phyloP scores from a whole-genome alignment of 2,113 vertebrate genomes.

The Podiceps cristatus region DNA sequence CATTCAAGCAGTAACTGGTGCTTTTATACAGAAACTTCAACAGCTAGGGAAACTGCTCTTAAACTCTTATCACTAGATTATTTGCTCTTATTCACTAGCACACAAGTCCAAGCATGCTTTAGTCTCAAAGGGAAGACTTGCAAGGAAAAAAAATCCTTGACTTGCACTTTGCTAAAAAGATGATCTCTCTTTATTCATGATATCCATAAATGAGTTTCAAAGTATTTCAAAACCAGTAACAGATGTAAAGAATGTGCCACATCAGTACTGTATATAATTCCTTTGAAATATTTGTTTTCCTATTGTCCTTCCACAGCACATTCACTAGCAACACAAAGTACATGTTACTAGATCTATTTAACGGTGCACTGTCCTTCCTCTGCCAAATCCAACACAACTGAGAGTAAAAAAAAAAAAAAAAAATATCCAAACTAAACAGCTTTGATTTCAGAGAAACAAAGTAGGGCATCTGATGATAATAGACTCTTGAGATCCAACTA shows the following conservation, averaged over 20 bases:
- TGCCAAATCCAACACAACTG: neutral
- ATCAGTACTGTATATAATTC: neutral
- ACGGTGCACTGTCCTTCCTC: neutral
- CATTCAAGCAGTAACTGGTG: neutral
- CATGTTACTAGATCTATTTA: neutral
- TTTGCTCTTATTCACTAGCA: neutral
- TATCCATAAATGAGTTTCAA: neutral
- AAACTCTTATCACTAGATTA: neutral
- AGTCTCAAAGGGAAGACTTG: neutral
- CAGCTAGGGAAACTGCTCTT: neutral
- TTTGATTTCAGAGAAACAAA: neutral
- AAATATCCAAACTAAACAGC: neutral
- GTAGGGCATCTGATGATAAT: neutral
- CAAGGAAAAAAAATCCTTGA: neutral
- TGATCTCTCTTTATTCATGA: neutral
- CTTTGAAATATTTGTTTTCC: neutral
- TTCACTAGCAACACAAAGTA: neutral
- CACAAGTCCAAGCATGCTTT: neutral
- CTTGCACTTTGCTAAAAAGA: neutral
- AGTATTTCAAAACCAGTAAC: neutral
- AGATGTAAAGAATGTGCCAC: neutral
- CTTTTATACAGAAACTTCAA: neutral
- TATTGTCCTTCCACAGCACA: neutral
- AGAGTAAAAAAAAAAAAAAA: neutral
- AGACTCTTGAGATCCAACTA: neutral